Conservation (phyloP, 2,797 vertebrate genomes). For the Falco novaeseelandiae region DNA sequence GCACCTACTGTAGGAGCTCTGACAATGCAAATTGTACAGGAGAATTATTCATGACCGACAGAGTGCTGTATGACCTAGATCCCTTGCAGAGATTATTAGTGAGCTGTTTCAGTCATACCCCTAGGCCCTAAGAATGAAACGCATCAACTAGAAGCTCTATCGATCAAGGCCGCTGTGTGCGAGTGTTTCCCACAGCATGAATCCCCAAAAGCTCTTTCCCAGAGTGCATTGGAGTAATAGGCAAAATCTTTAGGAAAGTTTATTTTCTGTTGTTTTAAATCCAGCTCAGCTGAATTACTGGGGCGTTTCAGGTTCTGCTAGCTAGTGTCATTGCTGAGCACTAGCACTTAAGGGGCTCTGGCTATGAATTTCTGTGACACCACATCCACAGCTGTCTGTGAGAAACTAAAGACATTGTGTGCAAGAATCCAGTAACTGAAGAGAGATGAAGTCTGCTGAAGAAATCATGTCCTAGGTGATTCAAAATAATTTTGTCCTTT, state of each 20-base stretch:
- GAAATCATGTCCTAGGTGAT: not conserved
- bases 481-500: not conserved
- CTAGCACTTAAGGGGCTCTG: not conserved
- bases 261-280: not conserved
- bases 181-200: not conserved
- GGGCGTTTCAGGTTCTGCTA: not conserved
- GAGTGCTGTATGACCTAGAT: not conserved
- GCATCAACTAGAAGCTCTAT: not conserved
- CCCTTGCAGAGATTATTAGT: not conserved
- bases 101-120: not conserved
- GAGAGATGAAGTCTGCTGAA: not conserved
- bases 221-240: not conserved
- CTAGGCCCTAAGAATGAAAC: not conserved
- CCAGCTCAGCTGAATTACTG: not conserved
- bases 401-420: not conserved
- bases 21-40: not conserved
- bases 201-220: not conserved
- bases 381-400: not conserved
- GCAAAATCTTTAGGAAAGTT: not conserved
- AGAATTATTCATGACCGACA: not conserved
- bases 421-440: not conserved
- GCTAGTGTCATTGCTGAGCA: not conserved
- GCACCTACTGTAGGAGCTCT: not conserved
- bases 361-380: not conserved
- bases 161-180: fast-evolving